Evolutionary conservation across 2,113 vertebrate species (phyloP), one percentile per base, ranked within the genome.

Genomic region (Xenus cinereus): DNA sequence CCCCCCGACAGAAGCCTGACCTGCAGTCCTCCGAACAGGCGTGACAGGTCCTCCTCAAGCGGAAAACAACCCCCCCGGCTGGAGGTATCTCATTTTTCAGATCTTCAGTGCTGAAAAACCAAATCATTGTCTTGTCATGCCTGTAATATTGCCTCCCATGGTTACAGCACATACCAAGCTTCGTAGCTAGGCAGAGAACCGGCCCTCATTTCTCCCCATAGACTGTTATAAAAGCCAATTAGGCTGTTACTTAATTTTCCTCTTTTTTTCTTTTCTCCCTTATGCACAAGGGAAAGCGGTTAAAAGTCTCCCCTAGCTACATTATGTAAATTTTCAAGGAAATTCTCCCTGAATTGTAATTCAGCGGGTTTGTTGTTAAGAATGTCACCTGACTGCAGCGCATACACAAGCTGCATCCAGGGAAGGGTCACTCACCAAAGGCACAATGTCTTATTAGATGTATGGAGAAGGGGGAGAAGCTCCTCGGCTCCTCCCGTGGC

Each of bases 161-260:
- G 94, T 96, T 95, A 96, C 96, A 93, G 95, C 95, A 96, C 96
- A 95, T 90, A 87, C 69, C 89, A 66, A 50, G 77, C 84, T 10
- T 11, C 1, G 94, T 97, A 96, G 91, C 93, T 93, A 97, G 85
- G 93, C 93, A 96, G 90, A 90, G 27, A 90, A 79, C n/a, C 6
- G 3, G 89, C 74, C 77, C 66, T 77, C 81, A 28, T 87, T 66
- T 92, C 78, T 96, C 92, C 93, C 94, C n/a, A n/a, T 7, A 95
- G 95, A 89, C 91, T 95, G 48, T 85, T 95, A 86, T 83, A 87
- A 97, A 95, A 94, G 74, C 84, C 87, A 96, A 94, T 96, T 95
- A 97, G 77, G 63, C 81, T 95, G 71, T 96, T 97, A 87, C 93
- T 85, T 97, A 69, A 93, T 95, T 96, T 97, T 95, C 57, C 20